phyloP scores from a whole-genome alignment of 2,888 invertebrate species.

The Nymphalis urticae region DNA sequence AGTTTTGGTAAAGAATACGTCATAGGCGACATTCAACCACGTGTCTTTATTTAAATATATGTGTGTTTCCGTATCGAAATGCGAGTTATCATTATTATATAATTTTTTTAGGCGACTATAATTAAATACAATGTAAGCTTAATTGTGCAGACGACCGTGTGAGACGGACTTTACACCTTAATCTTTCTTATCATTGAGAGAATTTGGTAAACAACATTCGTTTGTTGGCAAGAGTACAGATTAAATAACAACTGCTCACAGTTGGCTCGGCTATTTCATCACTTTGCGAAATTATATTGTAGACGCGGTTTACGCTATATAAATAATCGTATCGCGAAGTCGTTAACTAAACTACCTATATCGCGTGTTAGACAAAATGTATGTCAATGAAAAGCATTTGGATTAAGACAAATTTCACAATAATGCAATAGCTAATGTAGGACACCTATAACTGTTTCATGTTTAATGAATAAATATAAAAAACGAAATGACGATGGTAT shows the following conservation, averaged over 20 bases:
- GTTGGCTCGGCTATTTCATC: slow-evolving; percentile 36
- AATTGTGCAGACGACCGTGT: slow-evolving; percentile 35
- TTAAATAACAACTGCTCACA: slow-evolving; percentile 35
- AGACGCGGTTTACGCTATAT: slow-evolving; percentile 8
- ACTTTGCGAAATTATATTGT: slow-evolving; percentile 29
- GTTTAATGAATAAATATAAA: slow-evolving; percentile 26
- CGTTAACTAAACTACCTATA: slow-evolving; percentile 22
- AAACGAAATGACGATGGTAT: slow-evolving; percentile 23
- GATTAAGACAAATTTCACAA: slow-evolving; percentile 31
- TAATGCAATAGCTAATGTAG: slow-evolving; percentile 25
- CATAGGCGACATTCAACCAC: slow-evolving; percentile 42
- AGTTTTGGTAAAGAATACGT: slow-evolving; percentile 66
- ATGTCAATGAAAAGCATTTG: slow-evolving; percentile 34
- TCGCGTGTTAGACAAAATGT: slow-evolving; percentile 26
- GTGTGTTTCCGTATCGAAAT: background rate
- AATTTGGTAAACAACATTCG: slow-evolving; percentile 41
- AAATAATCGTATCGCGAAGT: slow-evolving; percentile 17
- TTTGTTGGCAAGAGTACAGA: slow-evolving; percentile 39
- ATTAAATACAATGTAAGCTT: slow-evolving; percentile 34
- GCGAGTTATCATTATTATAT: slow-evolving; percentile 7
- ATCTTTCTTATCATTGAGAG: slow-evolving; percentile 45
- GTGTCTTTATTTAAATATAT: slow-evolving; percentile 22
- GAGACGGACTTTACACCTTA: slow-evolving; percentile 44
- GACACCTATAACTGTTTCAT: slow-evolving; percentile 18
- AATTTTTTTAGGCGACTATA: slow-evolving; percentile 19